Percentiles rank a stretch among this genome's conserved stretches.
phyloP scores from a whole-genome alignment of 1,140 invertebrate species.

The Xylocopa sonorina region DNA sequence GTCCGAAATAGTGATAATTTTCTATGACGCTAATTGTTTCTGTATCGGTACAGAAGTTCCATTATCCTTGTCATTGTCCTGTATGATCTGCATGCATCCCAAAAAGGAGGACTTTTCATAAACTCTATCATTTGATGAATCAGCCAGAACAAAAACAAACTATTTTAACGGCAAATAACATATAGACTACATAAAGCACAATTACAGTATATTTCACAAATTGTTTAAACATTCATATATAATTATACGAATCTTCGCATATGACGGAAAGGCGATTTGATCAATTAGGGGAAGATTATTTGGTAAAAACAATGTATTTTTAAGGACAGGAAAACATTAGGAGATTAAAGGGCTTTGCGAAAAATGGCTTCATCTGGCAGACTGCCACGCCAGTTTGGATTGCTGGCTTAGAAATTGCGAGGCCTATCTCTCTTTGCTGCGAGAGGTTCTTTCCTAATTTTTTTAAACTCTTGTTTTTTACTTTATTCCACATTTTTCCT shows the following conservation, averaged over 20 bases:
- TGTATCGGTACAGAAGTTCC: neutral
- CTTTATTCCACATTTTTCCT: constrained; percentile 34
- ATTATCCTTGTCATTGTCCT: constrained; percentile 19
- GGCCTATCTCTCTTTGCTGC: constrained; percentile 56
- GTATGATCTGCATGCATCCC: constrained; percentile 35
- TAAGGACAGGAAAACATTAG: constrained; percentile 58
- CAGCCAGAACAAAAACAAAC: constrained; percentile 38
- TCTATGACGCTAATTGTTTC: neutral
- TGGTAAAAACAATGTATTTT: constrained; percentile 65
- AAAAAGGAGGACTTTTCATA: neutral
- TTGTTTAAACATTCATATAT: constrained; percentile 81
- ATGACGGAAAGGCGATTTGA: constrained; percentile 75
- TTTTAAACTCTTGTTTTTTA: constrained; percentile 13
- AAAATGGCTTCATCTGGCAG: constrained; percentile 48
- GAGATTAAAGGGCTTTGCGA: constrained; percentile 53
- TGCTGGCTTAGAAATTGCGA: constrained; percentile 53
- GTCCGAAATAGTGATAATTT: neutral
- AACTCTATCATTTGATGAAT: constrained; percentile 11
- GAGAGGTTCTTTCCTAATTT: constrained; percentile 53
- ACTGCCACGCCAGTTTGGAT: constrained; percentile 45
- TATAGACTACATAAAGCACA: constrained; percentile 79
- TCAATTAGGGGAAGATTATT: constrained; percentile 67
- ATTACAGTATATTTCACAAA: constrained; percentile 81
- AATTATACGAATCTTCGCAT: constrained; percentile 78
- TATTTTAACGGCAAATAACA: constrained; percentile 73